Evolutionary conservation across 2,888 invertebrate species (phyloP).

Genomic region (Artemia sinica): DNA sequence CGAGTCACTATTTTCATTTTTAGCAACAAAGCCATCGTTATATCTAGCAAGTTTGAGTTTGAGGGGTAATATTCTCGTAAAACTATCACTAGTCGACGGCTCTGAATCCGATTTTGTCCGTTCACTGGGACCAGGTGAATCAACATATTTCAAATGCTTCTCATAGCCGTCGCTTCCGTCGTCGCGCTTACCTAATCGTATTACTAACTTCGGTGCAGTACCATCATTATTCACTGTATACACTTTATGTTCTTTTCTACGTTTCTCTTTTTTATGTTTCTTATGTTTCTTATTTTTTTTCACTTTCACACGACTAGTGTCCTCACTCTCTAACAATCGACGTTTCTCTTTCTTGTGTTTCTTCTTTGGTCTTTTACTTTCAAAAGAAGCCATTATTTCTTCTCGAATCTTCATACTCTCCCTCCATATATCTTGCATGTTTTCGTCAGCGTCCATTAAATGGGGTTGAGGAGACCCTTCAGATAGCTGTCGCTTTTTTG

Average conservation of each 20-base stretch:
- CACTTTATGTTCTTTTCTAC: conserved; percentile 41
- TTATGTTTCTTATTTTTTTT: conserved; percentile 32
- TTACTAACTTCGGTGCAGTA: conserved; percentile 53
- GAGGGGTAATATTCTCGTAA: conserved; percentile 43
- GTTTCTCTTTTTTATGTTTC: conserved; percentile 36
- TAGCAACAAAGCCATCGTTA: conserved; percentile 49
- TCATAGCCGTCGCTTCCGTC: conserved; percentile 27
- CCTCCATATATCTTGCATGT: conserved; percentile 58
- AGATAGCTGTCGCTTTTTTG: conserved; percentile 16
- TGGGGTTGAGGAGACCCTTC: conserved; percentile 4
- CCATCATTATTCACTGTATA: conserved; percentile 41
- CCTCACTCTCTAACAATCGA: conserved; percentile 24
- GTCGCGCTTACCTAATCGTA: conserved; percentile 44
- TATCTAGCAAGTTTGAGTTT: conserved; percentile 65
- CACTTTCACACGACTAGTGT: conserved; percentile 28
- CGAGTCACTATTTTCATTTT: conserved; percentile 26
- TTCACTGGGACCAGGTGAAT: conserved; percentile 19
- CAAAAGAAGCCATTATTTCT: conserved; percentile 62
- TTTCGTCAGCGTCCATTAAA: conserved; percentile 36
- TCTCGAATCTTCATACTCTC: conserved; percentile 74
- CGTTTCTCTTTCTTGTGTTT: conserved; percentile 38
- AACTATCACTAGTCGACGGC: conserved; percentile 45
- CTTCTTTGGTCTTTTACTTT: conserved; percentile 38
- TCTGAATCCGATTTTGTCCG: conserved; percentile 27
- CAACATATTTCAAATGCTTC: conserved; percentile 28